phyloP scores from a whole-genome alignment of 2,797 vertebrate genomes.

The Discoglossus pictus region DNA sequence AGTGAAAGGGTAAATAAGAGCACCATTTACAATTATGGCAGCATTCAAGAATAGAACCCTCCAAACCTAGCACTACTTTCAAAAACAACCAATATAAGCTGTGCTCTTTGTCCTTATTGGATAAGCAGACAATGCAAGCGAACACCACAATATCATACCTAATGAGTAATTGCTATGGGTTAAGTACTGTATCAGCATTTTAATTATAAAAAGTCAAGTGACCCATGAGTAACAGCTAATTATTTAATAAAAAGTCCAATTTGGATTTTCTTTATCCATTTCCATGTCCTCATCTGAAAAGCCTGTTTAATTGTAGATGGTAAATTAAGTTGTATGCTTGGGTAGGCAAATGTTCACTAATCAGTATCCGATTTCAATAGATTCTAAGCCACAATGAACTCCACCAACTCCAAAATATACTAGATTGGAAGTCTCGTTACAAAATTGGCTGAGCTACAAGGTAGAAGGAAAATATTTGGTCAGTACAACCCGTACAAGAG shows the following conservation, averaged over 20 bases:
- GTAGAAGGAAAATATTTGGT: neutral
- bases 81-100: too few relatives aligned
- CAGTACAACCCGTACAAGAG: too few relatives aligned
- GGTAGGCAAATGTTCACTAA: conserved; percentile 17
- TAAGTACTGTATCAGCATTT: conserved; percentile 22
- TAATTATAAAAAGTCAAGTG: conserved; percentile 4
- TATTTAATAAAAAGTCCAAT: conserved; percentile 13
- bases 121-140: neutral
- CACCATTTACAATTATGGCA: too few relatives aligned
- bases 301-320: conserved; percentile 30
- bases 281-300: conserved; percentile 34
- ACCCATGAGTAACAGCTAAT: conserved; percentile 15
- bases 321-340: conserved; percentile 17
- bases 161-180: conserved; percentile 16
- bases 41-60: neutral
- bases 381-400: conserved; percentile 8
- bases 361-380: conserved; percentile 43
- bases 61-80: neutral
- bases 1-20: too few relatives aligned
- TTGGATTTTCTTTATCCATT: conserved; percentile 1
- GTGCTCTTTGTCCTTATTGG: neutral
- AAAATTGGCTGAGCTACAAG: conserved; percentile 6
- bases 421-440: neutral
- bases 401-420: neutral
- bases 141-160: neutral